Base-by-base conservation (phyloP, 2,888 invertebrate genomes). In the Mesorhabditis belari region DNA sequence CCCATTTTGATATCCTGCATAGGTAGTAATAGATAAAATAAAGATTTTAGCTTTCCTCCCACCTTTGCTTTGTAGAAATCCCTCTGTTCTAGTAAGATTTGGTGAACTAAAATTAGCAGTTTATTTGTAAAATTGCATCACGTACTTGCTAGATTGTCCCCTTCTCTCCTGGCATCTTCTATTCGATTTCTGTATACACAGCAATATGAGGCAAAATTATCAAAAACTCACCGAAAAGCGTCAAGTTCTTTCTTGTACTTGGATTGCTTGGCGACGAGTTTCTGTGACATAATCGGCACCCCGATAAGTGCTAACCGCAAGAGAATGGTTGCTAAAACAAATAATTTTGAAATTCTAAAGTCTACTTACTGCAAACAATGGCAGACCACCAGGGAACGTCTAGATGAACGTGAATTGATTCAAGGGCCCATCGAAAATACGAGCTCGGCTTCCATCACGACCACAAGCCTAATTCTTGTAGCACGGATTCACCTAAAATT, bases 331-430 rank as follows among this genome's bases (percentile, higher is more conserved):
- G 89, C 87, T 87, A 78, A 65, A 83, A 80, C 61, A 35, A 35
- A 60, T 59, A 63, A 17, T 35, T 17, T n/a, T 17, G 44, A n/a
- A 35, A 35, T 35, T 9, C n/a, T 9, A 35, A 35, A 29, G 5
- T 5, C 19, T 4, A 51, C 76, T 70, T 83, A 88, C 88, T 89
- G 59, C 88, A 83, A 3, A 88, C 85, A 73, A 95, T 92, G 12
- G 90, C 85, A 44, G 86, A 87, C 92, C 94, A 96, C 96, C 96
- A 96, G 0, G 95, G 95, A 12, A 95, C 69, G 72, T 89, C 90
- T 12, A 86, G 82, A 0, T 85, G 83, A n/a, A 90, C 86, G 80
- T 96, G 95, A 49, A 93, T 73, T 76, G 85, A 88, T 82, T 96
- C 94, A 74, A 95, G 84, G 65, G 86, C 86, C 53, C 87, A 85